Evolutionary conservation across 2,113 vertebrate genomes (phyloP).

Genomic region (Enhydra lutris): DNA sequence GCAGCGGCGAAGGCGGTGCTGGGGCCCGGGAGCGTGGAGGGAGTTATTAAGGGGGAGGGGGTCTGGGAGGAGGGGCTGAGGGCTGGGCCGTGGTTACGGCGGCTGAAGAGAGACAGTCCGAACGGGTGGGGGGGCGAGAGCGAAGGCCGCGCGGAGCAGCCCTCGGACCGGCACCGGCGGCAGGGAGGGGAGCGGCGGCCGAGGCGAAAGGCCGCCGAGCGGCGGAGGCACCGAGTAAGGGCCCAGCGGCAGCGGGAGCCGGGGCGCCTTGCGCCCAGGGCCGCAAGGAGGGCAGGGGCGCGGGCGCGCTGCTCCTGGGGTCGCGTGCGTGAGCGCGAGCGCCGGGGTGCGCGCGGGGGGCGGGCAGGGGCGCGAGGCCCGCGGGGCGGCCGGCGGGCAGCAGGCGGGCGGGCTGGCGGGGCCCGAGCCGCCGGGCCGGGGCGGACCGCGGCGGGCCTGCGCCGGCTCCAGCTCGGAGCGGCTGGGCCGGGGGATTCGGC

Average conservation of each 20-base stretch:
- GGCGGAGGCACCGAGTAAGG: conserved; percentile 25
- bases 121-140: conserved; percentile 34
- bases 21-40: conserved; percentile 43
- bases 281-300: background rate
- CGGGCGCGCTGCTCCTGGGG: conserved; percentile 11
- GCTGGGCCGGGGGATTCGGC: conserved; percentile 30
- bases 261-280: background rate
- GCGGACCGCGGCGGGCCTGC: conserved; percentile 45
- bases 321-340: conserved; percentile 46
- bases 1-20: conserved; percentile 67
- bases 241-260: background rate
- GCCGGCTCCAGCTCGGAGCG: background rate
- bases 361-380: background rate
- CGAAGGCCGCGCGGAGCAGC: conserved; percentile 45
- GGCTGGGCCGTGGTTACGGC: conserved; percentile 74
- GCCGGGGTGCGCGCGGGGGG: conserved; percentile 17
- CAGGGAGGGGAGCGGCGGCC: conserved; percentile 1
- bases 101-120: conserved; percentile 73
- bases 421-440: conserved; percentile 23
- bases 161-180: conserved; percentile 20
- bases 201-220: background rate
- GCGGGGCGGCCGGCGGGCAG: background rate
- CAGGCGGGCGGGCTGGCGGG: background rate
- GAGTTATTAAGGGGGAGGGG: conserved; percentile 76
- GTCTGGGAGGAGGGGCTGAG: conserved; percentile 29